Conservation (phyloP, 2,113 vertebrate genomes). For the Cromileptes altivelis region DNA sequence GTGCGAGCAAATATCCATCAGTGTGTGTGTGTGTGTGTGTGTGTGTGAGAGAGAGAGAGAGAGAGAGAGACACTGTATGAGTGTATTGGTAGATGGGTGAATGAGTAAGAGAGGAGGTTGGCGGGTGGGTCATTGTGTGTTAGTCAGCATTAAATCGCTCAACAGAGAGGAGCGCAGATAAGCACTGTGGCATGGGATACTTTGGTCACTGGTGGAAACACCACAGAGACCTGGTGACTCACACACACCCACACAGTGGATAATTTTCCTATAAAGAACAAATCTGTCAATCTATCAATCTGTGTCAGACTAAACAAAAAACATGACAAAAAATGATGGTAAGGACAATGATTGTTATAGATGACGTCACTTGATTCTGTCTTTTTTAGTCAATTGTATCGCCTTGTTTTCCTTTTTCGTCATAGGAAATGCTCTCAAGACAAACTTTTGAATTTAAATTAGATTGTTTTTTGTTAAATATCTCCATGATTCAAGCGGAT, state of each 20-base stretch:
- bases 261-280: neutral
- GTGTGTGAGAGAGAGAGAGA: conserved; percentile 5
- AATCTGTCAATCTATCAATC: neutral
- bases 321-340: neutral
- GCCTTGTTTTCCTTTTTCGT: neutral
- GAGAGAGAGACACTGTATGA: conserved; percentile 11
- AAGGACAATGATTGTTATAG: no score
- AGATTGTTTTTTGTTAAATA: neutral
- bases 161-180: conserved; percentile 36
- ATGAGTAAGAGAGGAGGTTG: conserved; percentile 40
- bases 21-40: conserved; percentile 39
- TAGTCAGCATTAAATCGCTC: conserved; percentile 51
- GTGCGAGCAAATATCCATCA: conserved; percentile 40
- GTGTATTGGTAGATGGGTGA: conserved; percentile 26
- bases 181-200: conserved; percentile 12
- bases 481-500: neutral
- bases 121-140: conserved; percentile 32
- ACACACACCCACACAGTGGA: neutral
- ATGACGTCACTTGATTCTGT: neutral
- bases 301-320: neutral
- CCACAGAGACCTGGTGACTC: conserved; percentile 4
- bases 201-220: conserved; percentile 40
- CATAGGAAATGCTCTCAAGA: neutral
- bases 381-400: neutral
- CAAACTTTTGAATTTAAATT: neutral